Conservation (phyloP, 2,113 vertebrate genomes). For the Pygoscelis adeliae region DNA sequence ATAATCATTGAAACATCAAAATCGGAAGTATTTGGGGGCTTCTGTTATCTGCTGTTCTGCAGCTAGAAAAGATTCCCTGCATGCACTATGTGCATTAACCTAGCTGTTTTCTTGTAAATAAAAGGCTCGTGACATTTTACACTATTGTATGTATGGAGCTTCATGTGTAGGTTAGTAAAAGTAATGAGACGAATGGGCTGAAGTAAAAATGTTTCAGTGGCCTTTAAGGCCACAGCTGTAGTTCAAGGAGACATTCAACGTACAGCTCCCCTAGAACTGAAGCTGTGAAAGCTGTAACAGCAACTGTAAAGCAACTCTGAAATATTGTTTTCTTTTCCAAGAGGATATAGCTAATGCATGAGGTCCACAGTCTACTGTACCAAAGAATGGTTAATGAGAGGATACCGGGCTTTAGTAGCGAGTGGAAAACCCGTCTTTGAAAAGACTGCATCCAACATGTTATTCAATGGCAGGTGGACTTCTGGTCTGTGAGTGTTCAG, state of each 20-base stretch:
- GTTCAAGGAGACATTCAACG: background rate
- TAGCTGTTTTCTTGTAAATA: background rate
- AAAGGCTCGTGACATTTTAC: background rate
- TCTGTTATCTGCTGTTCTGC: conserved; percentile 9
- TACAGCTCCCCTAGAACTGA: background rate
- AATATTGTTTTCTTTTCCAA: background rate
- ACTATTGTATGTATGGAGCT: background rate
- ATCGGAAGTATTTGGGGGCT: background rate
- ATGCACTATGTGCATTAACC: background rate
- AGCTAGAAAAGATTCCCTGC: background rate
- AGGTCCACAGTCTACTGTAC: background rate
- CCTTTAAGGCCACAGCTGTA: background rate
- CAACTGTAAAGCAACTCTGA: background rate
- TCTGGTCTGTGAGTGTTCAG: background rate
- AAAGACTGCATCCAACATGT: background rate
- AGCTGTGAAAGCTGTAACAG: background rate
- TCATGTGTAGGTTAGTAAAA: background rate
- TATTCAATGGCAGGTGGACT: background rate
- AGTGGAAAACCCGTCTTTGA: background rate
- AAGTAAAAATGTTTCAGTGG: background rate
- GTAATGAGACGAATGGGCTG: background rate
- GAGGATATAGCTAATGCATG: background rate
- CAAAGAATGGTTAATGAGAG: background rate
- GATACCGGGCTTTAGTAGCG: fast-evolving
- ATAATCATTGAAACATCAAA: conserved; percentile 48